Evolutionary conservation across 2,113 vertebrate genomes (phyloP), one percentile per base, ranked within the genome.

Genomic region (Actenoides lindsayi): DNA sequence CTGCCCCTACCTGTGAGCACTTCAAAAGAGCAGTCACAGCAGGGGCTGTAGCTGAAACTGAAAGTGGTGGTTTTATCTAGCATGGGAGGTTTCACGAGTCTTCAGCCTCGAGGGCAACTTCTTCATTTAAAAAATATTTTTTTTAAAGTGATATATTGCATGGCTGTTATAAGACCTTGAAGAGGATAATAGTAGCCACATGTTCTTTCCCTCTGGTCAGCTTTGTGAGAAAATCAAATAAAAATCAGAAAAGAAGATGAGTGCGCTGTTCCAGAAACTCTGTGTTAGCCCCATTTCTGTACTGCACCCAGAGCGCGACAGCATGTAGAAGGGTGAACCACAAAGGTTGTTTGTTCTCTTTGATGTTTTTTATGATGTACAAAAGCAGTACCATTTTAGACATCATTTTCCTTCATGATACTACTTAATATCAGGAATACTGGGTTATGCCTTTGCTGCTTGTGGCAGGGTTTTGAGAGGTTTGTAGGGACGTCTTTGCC

Each of bases 11-110:
- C 93, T 93, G 83, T 0, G n/a, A 87, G 23, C 63, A 90, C 93
- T 97, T 95, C 95, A 96, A 95, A 95, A 56, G 62, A 92, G 59
- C 82, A 70, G 42, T 28, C 62, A 0, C 97, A 96, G 95, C 93
- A 86, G 95, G 87, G 62, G 56, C 41, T 1, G 4, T 0, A 77
- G 74, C 88, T 70, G 74, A 87, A 77, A 89, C 76, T 0, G 14
- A 57, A 89, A 89, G 82, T 1, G 2, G 31, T 54, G 69, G 79
- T 75, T 96, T 96, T 93, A 91, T 95, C 86, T 77, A 57, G 62
- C 46, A 51, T 9, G 63, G 90, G 87, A 77, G 80, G 65, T 69
- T 94, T 92, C 60, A 57, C 0, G 7, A 79, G 37, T 51, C 64
- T 71, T 68, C 70, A 90, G 59, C 74, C 90, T 91, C 0, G 1